Conservation (phyloP, 2,113 vertebrate species). For the Archilochus colubris region DNA sequence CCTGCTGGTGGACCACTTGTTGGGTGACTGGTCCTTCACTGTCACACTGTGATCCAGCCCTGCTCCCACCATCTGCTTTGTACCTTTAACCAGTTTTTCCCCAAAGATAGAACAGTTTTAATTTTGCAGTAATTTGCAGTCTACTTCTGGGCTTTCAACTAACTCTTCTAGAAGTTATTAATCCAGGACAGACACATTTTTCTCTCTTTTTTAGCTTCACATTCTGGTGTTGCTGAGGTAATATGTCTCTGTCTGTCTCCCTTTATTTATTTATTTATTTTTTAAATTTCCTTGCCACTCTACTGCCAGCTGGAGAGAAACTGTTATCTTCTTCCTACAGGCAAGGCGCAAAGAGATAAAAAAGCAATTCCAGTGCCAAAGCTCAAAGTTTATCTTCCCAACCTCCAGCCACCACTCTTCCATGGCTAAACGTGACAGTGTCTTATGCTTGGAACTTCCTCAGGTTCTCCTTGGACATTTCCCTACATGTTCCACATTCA, state of each 20-base stretch:
- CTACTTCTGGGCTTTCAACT: not conserved
- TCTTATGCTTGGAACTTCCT: not conserved
- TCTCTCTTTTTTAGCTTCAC: not conserved
- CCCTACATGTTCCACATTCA: not conserved
- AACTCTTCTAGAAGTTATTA: slow-evolving; percentile 11
- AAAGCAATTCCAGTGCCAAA: slow-evolving; percentile 29
- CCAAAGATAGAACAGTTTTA: not conserved
- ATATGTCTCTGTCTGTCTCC: not conserved
- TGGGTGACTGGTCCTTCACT: not conserved
- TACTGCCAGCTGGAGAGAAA: not conserved
- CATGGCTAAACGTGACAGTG: not conserved
- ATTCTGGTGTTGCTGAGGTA: not conserved
- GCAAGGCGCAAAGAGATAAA: not conserved
- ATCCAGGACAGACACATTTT: not conserved
- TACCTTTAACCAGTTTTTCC: not conserved
- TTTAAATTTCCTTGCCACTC: not conserved
- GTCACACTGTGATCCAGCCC: not conserved
- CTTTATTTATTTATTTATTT: not conserved
- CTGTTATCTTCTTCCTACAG: not conserved
- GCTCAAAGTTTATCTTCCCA: not conserved
- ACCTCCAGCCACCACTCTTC: not conserved
- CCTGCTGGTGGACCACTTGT: not conserved
- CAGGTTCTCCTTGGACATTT: not conserved
- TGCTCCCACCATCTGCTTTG: not conserved
- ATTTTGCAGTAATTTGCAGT: not conserved